phyloP scores from a whole-genome alignment of 2,113 vertebrate species.

The Thryonomys swinderianus region DNA sequence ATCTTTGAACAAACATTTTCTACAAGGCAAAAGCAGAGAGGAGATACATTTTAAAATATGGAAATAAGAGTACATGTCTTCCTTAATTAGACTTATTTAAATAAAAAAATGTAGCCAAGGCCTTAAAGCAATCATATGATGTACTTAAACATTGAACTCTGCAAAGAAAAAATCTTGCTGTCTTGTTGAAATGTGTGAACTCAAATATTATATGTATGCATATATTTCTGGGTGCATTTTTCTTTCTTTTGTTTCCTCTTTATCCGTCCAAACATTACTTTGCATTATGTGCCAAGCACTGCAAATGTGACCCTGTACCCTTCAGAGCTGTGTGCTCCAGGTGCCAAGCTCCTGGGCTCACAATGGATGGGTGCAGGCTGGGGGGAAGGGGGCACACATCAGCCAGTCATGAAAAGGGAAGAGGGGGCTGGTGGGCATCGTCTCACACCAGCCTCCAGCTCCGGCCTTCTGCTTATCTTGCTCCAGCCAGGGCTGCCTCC shows the following conservation, averaged over 20 bases:
- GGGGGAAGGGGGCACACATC: background rate
- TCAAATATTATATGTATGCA: conserved; percentile 5
- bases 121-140: conserved; percentile 38
- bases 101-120: conserved; percentile 48
- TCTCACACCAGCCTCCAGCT: background rate
- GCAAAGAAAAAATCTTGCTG: background rate
- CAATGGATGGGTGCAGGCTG: background rate
- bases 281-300: background rate
- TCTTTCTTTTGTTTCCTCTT: background rate
- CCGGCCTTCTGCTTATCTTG: background rate
- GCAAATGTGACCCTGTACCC: background rate
- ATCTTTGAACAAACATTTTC: conserved; percentile 47
- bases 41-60: conserved; percentile 66
- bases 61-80: conserved; percentile 43
- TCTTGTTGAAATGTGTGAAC: conserved; percentile 42
- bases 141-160: conserved; percentile 47
- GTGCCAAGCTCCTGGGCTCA: background rate
- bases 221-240: background rate
- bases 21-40: background rate
- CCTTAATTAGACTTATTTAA: conserved; percentile 65
- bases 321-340: background rate
- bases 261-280: background rate
- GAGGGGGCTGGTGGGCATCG: too few relatives aligned
- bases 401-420: background rate
- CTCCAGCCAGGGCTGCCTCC: background rate